Base-by-base conservation (phyloP, 1,140 invertebrate genomes). In the Oreohelix idahoensis region DNA sequence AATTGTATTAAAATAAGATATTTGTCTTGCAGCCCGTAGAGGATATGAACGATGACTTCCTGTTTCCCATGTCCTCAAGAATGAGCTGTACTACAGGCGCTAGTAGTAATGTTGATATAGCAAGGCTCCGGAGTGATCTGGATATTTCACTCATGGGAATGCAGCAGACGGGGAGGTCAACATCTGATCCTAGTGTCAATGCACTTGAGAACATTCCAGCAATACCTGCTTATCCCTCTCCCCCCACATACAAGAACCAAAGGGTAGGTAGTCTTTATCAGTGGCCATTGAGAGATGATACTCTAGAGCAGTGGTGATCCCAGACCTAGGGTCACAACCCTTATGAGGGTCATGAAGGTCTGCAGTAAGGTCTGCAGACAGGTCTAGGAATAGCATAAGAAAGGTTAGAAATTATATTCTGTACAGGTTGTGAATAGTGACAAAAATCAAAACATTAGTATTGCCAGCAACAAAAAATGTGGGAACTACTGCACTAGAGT, bases 31-130 rank as follows among this genome's bases (percentile, higher is more conserved):
- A 94, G 92, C 93, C 93, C 0, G 92, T 93, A n/a, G 93, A 94
- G 80, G 89, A 92, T 66, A 93, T 94, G 45, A 92, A 93, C 51
- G 94, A 95, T 86, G 97, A 99, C 94, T 98, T 99, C 95, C 95
- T 99, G 90, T 99, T 99, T 94, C 98, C 98, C 89, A 98, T 98
- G 97, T 97, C 97, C 86, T 97, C 96, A 93, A 96, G 97, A 89
- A 94, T 98, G 85, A 98, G 97, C 90, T 98, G 98, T 94, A 97
- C 97, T 85, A 98, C 97, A 89, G 98, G 97, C 90, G 97, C 97
- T 86, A 97, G 98, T 94, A 97, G 96, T 91, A 97, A 98, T 93
- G 87, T 89, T 53, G 80, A 88, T 36, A 82, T 89, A 90, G 86
- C 94, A 53, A n/a, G 84, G 4, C 84, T 86, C 26, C 74, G 71